These are phyloP conservation scores for Onychomys arenicola DNA, from an alignment of 2,797 vertebrate genomes.

Conservation along the genomic window DNA sequence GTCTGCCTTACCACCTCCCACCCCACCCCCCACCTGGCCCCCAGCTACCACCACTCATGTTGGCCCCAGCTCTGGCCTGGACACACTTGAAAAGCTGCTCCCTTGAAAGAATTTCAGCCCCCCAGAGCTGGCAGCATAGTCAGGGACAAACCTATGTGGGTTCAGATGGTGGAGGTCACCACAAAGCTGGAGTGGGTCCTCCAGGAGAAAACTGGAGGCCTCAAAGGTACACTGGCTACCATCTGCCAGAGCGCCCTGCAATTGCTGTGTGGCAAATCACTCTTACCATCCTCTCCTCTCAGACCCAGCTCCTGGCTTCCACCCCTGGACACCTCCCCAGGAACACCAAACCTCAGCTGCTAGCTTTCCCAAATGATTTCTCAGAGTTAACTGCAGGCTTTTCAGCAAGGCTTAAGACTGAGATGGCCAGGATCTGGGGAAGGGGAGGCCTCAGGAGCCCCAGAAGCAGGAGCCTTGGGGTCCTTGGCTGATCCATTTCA, in stretches of 20 bases:
- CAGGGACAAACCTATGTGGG: background rate
- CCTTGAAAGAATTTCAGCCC: conserved; percentile 16
- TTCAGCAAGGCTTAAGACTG: background rate
- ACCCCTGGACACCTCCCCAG: background rate
- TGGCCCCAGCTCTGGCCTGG: background rate
- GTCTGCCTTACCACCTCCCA: background rate
- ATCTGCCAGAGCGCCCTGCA: conserved; percentile 19
- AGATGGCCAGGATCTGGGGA: background rate
- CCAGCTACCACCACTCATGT: background rate
- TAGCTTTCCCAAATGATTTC: background rate
- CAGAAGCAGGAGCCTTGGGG: background rate
- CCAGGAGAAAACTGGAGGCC: background rate
- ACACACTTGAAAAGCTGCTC: background rate
- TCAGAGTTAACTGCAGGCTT: background rate
- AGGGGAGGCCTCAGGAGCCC: background rate
- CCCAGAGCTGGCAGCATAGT: background rate
- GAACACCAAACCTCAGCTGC: conserved; percentile 26
- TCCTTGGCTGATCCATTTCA: background rate
- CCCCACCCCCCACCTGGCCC: background rate
- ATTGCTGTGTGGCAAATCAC: accelerated
- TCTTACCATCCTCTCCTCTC: background rate
- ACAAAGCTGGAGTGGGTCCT: background rate
- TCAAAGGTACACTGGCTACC: background rate
- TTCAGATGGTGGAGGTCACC: background rate
- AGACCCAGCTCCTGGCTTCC: background rate